Percentiles rank a stretch among this genome's conserved stretches.
Conservation (phyloP, 2,113 vertebrate species). For the Bathybates hornii region DNA sequence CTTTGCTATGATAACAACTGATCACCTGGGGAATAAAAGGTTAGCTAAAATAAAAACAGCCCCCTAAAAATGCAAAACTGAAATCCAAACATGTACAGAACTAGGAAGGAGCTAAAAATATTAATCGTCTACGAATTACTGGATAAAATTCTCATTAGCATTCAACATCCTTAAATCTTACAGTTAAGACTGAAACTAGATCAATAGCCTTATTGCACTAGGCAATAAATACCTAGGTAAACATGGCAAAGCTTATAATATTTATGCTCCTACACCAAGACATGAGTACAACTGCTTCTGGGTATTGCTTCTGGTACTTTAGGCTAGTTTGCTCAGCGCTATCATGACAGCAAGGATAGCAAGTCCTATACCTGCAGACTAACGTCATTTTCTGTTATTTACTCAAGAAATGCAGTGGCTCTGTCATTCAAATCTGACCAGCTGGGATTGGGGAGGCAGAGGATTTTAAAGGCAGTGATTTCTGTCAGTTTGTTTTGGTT, state of each 20-base stretch:
- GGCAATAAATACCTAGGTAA: neutral
- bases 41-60: neutral
- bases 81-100: neutral
- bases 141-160: neutral
- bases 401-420: neutral
- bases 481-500: neutral
- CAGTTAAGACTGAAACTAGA: neutral
- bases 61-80: neutral
- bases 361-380: neutral
- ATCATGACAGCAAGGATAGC: neutral
- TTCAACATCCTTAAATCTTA: neutral
- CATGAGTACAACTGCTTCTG: neutral
- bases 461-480: neutral
- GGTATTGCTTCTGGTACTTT: neutral
- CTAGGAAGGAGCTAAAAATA: no score
- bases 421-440: neutral
- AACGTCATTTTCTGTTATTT: accelerated
- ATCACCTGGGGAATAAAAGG: neutral
- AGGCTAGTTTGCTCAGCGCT: neutral
- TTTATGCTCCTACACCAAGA: neutral
- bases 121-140: neutral
- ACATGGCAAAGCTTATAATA: neutral
- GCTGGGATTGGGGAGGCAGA: neutral
- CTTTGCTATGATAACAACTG: neutral
- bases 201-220: neutral